These are phyloP conservation scores for Ahaetulla prasina DNA, from an alignment of 2,113 vertebrate species.

Conservation along the genomic window DNA sequence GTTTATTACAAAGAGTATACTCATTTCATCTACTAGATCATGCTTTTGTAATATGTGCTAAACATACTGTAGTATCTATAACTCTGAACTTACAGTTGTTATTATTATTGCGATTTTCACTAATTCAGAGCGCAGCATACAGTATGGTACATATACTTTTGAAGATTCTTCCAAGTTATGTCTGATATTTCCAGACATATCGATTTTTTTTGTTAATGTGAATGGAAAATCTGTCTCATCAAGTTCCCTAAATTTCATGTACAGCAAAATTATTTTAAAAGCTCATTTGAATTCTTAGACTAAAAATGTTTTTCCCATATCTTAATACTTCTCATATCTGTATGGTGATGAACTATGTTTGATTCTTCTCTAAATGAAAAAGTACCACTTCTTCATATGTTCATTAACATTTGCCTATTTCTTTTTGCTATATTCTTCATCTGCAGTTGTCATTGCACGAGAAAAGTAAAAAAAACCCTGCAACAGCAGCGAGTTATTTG, in stretches of 20 bases:
- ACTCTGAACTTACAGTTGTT: neutral
- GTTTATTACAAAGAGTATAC: neutral
- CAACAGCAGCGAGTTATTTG: neutral
- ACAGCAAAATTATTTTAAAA: neutral
- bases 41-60: neutral
- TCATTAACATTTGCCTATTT: neutral
- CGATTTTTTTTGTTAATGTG: neutral
- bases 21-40: neutral
- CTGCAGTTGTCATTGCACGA: neutral
- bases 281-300: neutral
- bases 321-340: neutral
- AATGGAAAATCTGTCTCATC: neutral
- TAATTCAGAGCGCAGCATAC: neutral
- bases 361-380: neutral
- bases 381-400: too few relatives aligned
- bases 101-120: neutral
- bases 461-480: neutral
- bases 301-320: neutral
- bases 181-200: neutral
- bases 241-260: neutral
- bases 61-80: neutral
- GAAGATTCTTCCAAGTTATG: neutral
- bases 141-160: neutral
- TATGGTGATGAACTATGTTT: neutral
- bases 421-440: neutral